phyloP scores from a whole-genome alignment of 2,797 vertebrate genomes.

The Leuciscus waleckii region DNA sequence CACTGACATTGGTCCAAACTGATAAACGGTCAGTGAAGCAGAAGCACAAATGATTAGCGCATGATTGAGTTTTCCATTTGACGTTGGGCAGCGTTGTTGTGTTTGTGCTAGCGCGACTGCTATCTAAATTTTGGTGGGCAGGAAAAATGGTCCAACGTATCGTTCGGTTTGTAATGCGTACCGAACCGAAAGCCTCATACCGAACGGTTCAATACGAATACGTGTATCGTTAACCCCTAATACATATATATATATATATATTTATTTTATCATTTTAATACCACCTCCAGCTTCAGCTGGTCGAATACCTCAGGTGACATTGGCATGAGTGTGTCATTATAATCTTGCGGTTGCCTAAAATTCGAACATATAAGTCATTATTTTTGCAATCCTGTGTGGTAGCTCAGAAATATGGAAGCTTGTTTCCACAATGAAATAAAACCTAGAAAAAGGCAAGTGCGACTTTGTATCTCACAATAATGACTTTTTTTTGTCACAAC shows the following conservation, averaged over 20 bases:
- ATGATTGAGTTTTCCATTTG: no score
- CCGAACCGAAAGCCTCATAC: no score
- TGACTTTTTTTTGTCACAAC: neutral
- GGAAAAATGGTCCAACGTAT: no score
- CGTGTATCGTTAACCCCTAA: no score
- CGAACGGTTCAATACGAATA: no score
- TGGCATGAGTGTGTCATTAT: slow-evolving; percentile 84
- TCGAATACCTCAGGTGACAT: slow-evolving; percentile 91
- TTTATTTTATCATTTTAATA: slow-evolving; percentile 56
- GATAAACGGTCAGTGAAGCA: no score
- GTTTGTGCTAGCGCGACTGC: no score
- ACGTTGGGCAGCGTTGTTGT: no score
- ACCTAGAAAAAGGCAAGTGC: neutral
- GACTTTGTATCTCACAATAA: neutral
- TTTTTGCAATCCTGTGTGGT: neutral
- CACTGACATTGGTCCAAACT: no score
- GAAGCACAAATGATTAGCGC: no score
- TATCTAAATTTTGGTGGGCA: no score
- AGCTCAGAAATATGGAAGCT: neutral
- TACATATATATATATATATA: neutral
- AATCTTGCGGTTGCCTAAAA: slow-evolving; percentile 79
- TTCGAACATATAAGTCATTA: neutral
- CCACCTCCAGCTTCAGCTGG: slow-evolving; percentile 81
- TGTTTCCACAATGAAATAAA: neutral
- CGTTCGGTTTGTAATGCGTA: no score